Conservation (phyloP, 1,140 invertebrate genomes). For the Drusus annulatus region DNA sequence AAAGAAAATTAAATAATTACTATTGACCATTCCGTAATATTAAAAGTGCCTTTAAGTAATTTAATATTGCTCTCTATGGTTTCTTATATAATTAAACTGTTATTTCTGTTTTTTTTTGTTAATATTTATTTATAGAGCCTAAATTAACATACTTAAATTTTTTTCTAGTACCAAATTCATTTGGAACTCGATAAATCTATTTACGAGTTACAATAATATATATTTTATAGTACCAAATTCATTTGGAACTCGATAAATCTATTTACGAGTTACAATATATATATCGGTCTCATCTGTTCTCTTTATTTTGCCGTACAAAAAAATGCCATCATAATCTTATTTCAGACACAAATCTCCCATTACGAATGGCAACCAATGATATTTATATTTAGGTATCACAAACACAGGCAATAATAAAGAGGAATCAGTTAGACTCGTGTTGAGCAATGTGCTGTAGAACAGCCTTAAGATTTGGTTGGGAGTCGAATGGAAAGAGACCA, state of each 20-base stretch:
- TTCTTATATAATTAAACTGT: constrained; percentile 53
- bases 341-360: constrained; percentile 31
- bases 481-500: no score
- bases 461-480: constrained; percentile 18
- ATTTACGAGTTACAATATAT: constrained; percentile 37
- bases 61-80: constrained; percentile 57
- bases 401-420: constrained; percentile 41
- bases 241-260: constrained; percentile 47
- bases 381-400: constrained; percentile 40
- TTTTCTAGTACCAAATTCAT: constrained; percentile 49
- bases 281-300: constrained; percentile 40
- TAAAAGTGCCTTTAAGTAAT: constrained; percentile 55
- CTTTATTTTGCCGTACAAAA: constrained; percentile 39
- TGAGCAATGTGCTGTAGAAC: constrained; percentile 44
- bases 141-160: constrained; percentile 50
- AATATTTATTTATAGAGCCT: constrained; percentile 45
- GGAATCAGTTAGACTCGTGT: constrained; percentile 36
- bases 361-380: constrained; percentile 20
- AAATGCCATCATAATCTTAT: constrained; percentile 34
- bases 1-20: constrained; percentile 31
- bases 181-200: constrained; percentile 47
- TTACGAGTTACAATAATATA: constrained; percentile 37
- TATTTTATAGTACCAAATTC: constrained; percentile 50
- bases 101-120: constrained; percentile 38
- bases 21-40: constrained; percentile 51